Percentiles rank a stretch among this genome's conserved stretches.
Conservation (phyloP, 2,797 vertebrate species). For the Muscicapa comitata region DNA sequence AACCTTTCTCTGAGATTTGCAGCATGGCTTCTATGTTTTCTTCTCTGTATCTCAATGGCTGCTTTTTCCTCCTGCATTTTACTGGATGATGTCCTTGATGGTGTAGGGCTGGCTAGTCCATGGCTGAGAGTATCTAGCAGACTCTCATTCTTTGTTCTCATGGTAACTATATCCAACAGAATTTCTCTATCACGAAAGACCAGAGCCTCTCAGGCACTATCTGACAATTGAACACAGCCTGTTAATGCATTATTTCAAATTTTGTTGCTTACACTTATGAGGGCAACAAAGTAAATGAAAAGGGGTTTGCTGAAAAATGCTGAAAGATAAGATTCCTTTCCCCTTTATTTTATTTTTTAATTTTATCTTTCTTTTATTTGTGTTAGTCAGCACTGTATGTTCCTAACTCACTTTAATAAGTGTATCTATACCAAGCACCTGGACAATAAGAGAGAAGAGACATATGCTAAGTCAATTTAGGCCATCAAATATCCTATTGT, state of each 20-base stretch:
- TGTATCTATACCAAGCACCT: not conserved
- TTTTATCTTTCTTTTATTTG: not conserved
- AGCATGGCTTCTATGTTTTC: not conserved
- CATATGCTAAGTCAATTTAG: not conserved
- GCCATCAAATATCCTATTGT: not conserved
- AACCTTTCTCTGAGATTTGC: not conserved
- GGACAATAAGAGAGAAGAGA: not conserved
- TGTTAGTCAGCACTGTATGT: not conserved
- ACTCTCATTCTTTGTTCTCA: not conserved
- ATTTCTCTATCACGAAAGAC: not conserved
- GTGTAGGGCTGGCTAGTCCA: not conserved
- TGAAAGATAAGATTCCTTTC: not conserved
- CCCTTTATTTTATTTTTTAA: too few relatives aligned
- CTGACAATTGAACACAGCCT: not conserved
- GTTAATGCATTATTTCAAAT: not conserved
- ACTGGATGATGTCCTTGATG: not conserved
- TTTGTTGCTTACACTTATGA: not conserved
- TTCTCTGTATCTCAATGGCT: not conserved
- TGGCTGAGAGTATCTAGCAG: not conserved
- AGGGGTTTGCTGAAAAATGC: rapidly evolving
- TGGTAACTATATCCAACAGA: not conserved
- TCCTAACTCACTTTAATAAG: not conserved
- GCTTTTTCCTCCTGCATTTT: not conserved
- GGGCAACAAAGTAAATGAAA: not conserved
- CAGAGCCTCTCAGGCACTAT: not conserved